These are phyloP conservation scores for Camelus dromedarius DNA, from an alignment of 2,113 vertebrate genomes.

Conservation along the genomic window DNA sequence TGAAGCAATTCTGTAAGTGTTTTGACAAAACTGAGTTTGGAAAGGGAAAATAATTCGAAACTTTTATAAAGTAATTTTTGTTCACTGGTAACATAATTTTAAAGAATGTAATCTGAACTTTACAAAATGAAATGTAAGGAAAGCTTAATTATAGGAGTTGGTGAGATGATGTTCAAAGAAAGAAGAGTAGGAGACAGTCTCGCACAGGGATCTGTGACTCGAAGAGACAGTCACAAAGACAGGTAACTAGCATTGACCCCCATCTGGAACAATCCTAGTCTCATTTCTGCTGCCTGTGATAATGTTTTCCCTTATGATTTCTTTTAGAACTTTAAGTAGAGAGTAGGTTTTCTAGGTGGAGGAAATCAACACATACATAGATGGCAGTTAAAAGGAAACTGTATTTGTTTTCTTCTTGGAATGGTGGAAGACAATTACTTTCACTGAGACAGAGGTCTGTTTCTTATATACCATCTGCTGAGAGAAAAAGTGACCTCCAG, in stretches of 20 bases:
- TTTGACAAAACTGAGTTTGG: background rate
- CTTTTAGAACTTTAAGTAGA: background rate
- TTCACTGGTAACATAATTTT: background rate
- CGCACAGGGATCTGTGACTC: background rate
- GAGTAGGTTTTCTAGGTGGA: background rate
- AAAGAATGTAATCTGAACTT: slow-evolving; percentile 18
- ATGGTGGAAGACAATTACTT: background rate
- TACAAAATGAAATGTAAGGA: background rate
- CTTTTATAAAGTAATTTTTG: background rate
- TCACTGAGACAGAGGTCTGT: background rate
- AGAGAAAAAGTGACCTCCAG: background rate
- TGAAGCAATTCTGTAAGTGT: background rate
- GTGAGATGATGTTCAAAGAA: background rate
- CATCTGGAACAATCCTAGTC: background rate
- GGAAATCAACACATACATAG: background rate
- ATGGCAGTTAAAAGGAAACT: background rate
- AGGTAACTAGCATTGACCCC: background rate
- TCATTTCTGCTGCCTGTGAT: background rate
- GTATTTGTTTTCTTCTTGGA: background rate
- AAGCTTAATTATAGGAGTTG: background rate
- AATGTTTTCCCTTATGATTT: background rate
- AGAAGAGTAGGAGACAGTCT: background rate
- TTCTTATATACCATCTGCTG: background rate
- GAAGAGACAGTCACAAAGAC: background rate
- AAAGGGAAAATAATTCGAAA: background rate